phyloP scores from a whole-genome alignment of 2,797 vertebrate genomes.

The Selene dorsalis region DNA sequence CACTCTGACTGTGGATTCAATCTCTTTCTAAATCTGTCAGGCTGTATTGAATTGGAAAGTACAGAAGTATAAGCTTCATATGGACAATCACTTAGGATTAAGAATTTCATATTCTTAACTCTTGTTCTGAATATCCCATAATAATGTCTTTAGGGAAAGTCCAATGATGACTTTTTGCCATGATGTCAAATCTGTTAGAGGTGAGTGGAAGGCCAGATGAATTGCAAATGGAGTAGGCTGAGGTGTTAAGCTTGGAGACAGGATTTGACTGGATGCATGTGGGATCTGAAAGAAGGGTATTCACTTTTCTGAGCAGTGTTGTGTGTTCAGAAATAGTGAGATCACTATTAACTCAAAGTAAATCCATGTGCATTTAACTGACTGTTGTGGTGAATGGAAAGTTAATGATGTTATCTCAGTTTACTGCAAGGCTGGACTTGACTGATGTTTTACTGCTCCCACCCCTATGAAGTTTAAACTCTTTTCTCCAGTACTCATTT shows the following conservation, averaged over 20 bases:
- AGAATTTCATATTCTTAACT: slow-evolving; percentile 51
- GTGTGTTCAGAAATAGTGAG: slow-evolving; percentile 2
- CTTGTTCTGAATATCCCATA: slow-evolving; percentile 34
- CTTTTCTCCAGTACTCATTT: neutral
- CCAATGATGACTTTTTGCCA: slow-evolving; percentile 34
- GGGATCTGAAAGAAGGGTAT: slow-evolving; percentile 15
- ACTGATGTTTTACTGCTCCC: slow-evolving; percentile 1
- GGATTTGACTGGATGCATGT: slow-evolving; percentile 21
- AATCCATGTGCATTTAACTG: slow-evolving; percentile 17
- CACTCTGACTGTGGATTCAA: slow-evolving; percentile 33
- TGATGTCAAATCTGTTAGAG: slow-evolving; percentile 43
- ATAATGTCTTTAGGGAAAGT: slow-evolving; percentile 47
- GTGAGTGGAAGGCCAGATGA: slow-evolving; percentile 44
- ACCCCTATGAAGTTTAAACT: neutral
- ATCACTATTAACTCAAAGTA: slow-evolving; percentile 5
- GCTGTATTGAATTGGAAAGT: slow-evolving; percentile 40
- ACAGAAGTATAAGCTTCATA: slow-evolving; percentile 45
- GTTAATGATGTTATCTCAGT: neutral
- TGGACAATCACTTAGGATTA: slow-evolving; percentile 60
- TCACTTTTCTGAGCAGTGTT: neutral
- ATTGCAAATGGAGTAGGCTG: slow-evolving; percentile 33
- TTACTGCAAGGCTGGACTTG: slow-evolving; percentile 12
- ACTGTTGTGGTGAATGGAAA: slow-evolving; percentile 3
- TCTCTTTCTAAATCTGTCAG: slow-evolving; percentile 48
- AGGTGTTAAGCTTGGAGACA: slow-evolving; percentile 37